Base-by-base conservation (phyloP, 2,113 vertebrate species). In the Perognathus longimembris region DNA sequence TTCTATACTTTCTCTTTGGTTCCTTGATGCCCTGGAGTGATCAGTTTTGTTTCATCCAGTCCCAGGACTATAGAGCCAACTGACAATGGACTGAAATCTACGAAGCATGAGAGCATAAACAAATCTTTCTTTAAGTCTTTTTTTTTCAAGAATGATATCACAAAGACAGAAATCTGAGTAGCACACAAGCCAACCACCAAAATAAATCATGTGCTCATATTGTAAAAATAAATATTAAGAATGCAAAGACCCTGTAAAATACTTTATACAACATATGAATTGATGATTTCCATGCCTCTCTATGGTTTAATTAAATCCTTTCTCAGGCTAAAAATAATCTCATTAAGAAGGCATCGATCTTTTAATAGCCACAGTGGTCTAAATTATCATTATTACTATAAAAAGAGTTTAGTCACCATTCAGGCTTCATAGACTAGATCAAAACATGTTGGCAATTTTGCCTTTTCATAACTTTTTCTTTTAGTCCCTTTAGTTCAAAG, bases 381-480 rank as follows among this genome's bases (percentile, higher is more conserved):
- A 81, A 84, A 91, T 89, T 80, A 90, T 57, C 75, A 78, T 69
- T 74, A 40, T n/a, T 93, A 40, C 50, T 93, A 66, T 80, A 32
- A 94, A 88, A 92, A 76, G 20, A 67, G 78, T 96, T 89, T 42
- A 92, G 61, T 89, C 22, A 1, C 69, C 69, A 85, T 26, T 89
- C 2, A 0, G 36, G 59, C 7, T 93, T 92, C 61, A 81, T 54
- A 85, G 82, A 92, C 83, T 71, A 93, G 59, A 92, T 92, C 86
- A 92, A 94, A 96, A 91, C 80, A 89, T 87, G 40, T 8, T 66
- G 70, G 50, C 66, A 85, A 70, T 91, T 74, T 17, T 84, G n/a
- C n/a, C 57, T 89, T 84, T 34, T 94, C 71, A 84, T 89, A 81
- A 91, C 85, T 96, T 69, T 92, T 21, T 73, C 50, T 78, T 70